Percentiles rank a stretch among this genome's conserved stretches.
phyloP scores from a whole-genome alignment of 1,140 invertebrate genomes.

The Sitodiplosis mosellana region DNA sequence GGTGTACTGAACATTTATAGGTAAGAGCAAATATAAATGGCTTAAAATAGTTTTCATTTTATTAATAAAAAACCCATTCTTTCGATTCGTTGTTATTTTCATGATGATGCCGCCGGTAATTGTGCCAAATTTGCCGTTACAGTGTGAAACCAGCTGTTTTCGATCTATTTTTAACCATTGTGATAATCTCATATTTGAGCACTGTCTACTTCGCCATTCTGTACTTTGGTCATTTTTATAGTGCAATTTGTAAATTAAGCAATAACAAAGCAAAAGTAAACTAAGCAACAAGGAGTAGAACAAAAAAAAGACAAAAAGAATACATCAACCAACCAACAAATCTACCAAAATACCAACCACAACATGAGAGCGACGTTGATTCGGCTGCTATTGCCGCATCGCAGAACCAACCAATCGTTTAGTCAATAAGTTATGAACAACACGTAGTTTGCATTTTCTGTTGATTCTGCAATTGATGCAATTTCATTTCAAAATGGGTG shows the following conservation, averaged over 20 bases:
- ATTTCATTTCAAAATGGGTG: too few species aligned
- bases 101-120: too few species aligned
- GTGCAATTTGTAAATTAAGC: constrained; percentile 25
- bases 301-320: not conserved
- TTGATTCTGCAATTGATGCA: too few species aligned
- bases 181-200: constrained; percentile 65
- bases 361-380: too few species aligned
- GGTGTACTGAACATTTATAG: constrained; percentile 74
- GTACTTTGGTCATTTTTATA: constrained; percentile 42
- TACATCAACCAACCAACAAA: not conserved
- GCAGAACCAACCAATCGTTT: too few species aligned
- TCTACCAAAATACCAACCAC: too few species aligned
- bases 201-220: constrained; percentile 67
- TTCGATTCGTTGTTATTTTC: too few species aligned
- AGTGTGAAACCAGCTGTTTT: constrained; percentile 95
- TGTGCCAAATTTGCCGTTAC: constrained; percentile 18
- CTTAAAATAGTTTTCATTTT: too few species aligned
- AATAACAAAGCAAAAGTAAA: not conserved
- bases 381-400: too few species aligned
- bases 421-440: too few species aligned
- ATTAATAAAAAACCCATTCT: too few species aligned
- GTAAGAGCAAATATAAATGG: constrained; percentile 28
- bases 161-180: constrained; percentile 80
- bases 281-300: not conserved
- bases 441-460: too few species aligned